phyloP scores from a whole-genome alignment of 2,797 vertebrate genomes.

The Melanogrammus aeglefinus region DNA sequence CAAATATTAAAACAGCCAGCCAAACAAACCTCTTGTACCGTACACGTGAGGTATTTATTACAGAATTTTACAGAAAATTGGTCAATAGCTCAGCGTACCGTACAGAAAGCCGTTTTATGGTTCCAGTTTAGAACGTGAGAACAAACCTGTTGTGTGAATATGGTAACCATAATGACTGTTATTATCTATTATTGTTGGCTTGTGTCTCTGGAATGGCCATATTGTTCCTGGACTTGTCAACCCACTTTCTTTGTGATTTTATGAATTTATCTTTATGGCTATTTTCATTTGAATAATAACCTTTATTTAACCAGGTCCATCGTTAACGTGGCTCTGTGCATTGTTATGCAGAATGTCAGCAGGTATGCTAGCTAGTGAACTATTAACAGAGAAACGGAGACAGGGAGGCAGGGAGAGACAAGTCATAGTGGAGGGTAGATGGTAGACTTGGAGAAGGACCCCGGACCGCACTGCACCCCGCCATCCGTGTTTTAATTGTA shows the following conservation, averaged over 20 bases:
- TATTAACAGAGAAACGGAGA: neutral
- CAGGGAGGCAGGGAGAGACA: neutral
- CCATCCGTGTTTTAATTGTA: neutral
- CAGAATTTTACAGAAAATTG: neutral
- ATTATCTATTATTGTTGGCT: neutral
- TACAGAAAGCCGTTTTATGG: too few relatives aligned
- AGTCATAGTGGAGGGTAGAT: neutral
- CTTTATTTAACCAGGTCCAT: neutral
- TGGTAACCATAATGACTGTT: too few relatives aligned
- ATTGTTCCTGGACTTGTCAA: neutral
- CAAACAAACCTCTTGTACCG: neutral
- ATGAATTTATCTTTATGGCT: neutral
- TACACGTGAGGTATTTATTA: neutral
- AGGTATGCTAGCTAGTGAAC: neutral
- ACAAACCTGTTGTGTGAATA: too few relatives aligned
- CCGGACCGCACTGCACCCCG: neutral
- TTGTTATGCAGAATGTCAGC: neutral
- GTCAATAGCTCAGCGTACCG: neutral
- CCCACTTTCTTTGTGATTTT: too few relatives aligned
- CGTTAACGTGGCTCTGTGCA: neutral
- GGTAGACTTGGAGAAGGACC: neutral
- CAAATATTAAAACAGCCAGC: neutral
- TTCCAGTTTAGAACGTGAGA: too few relatives aligned
- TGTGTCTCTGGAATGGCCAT: neutral
- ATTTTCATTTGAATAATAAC: neutral